Evolutionary conservation across 92 coral and sea anemone species (phyloP), one percentile per base, ranked within the genome.

Genomic region (Heteractis magnifica): DNA sequence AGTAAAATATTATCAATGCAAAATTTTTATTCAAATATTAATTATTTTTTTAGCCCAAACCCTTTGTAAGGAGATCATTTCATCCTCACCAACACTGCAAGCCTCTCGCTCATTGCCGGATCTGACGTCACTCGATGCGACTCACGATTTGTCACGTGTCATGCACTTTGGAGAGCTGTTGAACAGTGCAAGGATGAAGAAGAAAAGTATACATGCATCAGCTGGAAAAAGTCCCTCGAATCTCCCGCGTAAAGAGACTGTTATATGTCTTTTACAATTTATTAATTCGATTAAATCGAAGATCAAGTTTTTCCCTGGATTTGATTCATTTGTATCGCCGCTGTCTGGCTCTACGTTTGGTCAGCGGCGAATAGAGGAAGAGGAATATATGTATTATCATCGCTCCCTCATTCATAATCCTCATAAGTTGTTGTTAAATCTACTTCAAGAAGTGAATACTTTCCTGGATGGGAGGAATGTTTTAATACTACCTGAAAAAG

Each of bases 101-200:
- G 53, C 51, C 12, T 58, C 82, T 11, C 44, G n/a, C 15, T 84
- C 87, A 12, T 65, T 76, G 51, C 41, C 81, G 81, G 87, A 84
- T 77, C 64, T 84, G 82, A 77, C 87, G 82, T 84, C 87, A 77
- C 48, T 76, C 6, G 48, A 49, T 34, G 44, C 44, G 44, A 34
- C 44, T 34, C 44, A 34, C 44, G 44, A 34, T 0, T 34, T 34
- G 44, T 62, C 70, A 62, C 8, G 70, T 62, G 26, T 1, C 20
- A 18, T 62, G 10, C 70, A 4, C 8, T 62, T n/a, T 8, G 70
- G 1, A 62, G 21, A 62, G 23, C 70, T 62, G 70, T 6, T 10
- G 3, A 34, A 34, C 44, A 0, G 44, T 62, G 3, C 20, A 1
- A 62, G 20, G 70, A 62, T 1, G 20, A 18, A 13, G 16, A 59